Conservation (phyloP, 2,888 invertebrate species). For the Oligia fasciuncula region DNA sequence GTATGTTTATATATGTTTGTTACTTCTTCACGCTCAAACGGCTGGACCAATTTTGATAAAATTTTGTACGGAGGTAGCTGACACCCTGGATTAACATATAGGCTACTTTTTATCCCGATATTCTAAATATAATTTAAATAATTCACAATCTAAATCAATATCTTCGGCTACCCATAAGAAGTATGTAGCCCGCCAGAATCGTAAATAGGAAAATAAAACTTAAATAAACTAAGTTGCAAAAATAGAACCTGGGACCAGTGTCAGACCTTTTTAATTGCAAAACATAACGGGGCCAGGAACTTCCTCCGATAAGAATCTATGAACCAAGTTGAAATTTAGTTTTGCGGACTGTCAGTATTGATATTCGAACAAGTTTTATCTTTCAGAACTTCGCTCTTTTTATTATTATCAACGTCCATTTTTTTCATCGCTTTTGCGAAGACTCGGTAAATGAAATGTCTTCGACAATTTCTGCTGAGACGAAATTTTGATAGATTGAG, state of each 20-base stretch:
- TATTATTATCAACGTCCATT: conserved; percentile 60
- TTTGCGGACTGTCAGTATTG: conserved; percentile 70
- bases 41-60: no score
- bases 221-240: conserved; percentile 5
- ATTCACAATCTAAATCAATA: neutral
- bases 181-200: neutral
- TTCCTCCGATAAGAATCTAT: conserved; percentile 74
- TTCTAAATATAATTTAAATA: neutral
- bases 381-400: conserved; percentile 61
- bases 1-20: no score
- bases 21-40: no score
- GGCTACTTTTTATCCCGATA: no score
- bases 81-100: no score
- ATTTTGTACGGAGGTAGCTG: no score
- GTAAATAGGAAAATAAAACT: conserved; percentile 14
- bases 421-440: conserved; percentile 54
- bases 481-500: conserved; percentile 25
- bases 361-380: conserved; percentile 76
- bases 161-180: neutral
- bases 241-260: conserved; percentile 36
- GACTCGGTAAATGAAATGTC: conserved; percentile 58
- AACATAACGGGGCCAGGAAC: conserved; percentile 67
- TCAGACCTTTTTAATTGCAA: conserved; percentile 70
- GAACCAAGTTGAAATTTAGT: conserved; percentile 73
- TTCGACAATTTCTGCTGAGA: conserved; percentile 33